A percentile compares a stretch with the other conserved stretches of the same genome.
Evolutionary conservation across 2,113 vertebrate genomes (phyloP).

Genomic region (Channa argus): DNA sequence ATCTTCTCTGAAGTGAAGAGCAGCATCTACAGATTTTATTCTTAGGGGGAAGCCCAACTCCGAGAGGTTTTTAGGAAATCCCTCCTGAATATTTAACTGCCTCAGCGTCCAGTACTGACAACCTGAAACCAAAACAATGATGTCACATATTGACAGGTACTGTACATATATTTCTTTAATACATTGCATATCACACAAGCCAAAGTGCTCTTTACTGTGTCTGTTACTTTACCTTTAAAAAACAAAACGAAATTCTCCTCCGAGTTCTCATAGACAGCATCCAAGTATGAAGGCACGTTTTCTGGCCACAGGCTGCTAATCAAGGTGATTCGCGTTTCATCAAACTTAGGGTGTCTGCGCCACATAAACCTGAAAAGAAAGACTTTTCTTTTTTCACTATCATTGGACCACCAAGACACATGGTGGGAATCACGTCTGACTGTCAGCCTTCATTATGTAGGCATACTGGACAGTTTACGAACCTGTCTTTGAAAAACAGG

Average conservation of each 20-base stretch:
- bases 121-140: conserved; percentile 72
- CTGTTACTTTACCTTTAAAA: conserved; percentile 72
- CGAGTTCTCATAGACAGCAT: conserved; percentile 71
- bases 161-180: no score
- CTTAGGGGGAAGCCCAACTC: conserved; percentile 88
- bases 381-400: not conserved
- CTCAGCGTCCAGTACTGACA: conserved; percentile 88
- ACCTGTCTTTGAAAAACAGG: conserved; percentile 80
- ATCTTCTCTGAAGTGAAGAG: conserved; percentile 81
- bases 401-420: not conserved
- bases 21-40: conserved; percentile 87
- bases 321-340: conserved; percentile 60
- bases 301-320: conserved; percentile 73
- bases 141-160: not conserved
- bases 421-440: not conserved
- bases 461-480: conserved; percentile 12
- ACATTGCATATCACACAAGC: no score
- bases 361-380: conserved; percentile 75
- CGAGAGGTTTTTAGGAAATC: conserved; percentile 87
- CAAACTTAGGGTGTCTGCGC: conserved; percentile 70
- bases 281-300: conserved; percentile 50
- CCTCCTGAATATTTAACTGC: conserved; percentile 83
- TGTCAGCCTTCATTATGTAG: not conserved
- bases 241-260: conserved; percentile 49
- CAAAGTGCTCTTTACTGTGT: not conserved